Percentiles rank a stretch among this genome's conserved stretches.
phyloP scores from a whole-genome alignment of 2,113 vertebrate species.

The Grammomys surdaster region DNA sequence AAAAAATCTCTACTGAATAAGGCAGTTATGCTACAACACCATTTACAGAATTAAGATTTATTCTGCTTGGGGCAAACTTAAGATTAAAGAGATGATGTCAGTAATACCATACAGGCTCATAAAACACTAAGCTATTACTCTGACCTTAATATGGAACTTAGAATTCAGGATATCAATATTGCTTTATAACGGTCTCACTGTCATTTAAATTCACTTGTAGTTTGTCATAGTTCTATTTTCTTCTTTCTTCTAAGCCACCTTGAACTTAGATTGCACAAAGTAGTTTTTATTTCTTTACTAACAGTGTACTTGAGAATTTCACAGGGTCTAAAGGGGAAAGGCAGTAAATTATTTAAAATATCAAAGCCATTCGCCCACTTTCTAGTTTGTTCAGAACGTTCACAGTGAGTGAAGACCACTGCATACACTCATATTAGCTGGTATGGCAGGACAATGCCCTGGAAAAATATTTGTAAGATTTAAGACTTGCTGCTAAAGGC shows the following conservation, averaged over 20 bases:
- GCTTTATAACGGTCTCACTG: conserved; percentile 82
- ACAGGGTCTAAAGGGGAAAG: conserved; percentile 75
- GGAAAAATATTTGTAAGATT: conserved; percentile 26
- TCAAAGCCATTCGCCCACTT: conserved; percentile 49
- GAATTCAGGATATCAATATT: conserved; percentile 86
- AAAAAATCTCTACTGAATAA: conserved; percentile 86
- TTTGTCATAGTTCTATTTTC: conserved; percentile 82
- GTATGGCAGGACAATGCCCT: neutral
- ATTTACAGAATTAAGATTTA: conserved; percentile 88
- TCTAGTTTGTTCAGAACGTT: conserved; percentile 45
- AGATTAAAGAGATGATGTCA: conserved; percentile 87
- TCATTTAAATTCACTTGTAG: conserved; percentile 87
- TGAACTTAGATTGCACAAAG: conserved; percentile 81
- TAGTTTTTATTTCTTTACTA: conserved; percentile 83
- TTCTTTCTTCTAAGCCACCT: conserved; percentile 79
- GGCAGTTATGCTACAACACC: conserved; percentile 86
- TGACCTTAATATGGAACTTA: conserved; percentile 88
- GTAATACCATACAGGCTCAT: conserved; percentile 84
- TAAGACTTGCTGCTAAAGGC: neutral
- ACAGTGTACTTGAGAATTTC: conserved; percentile 76
- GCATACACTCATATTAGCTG: neutral
- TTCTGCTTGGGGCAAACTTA: conserved; percentile 88
- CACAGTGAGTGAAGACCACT: neutral
- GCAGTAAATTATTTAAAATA: conserved; percentile 74
- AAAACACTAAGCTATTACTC: conserved; percentile 89